Conservation (phyloP, 2,113 vertebrate genomes). For the Sitta europaea region DNA sequence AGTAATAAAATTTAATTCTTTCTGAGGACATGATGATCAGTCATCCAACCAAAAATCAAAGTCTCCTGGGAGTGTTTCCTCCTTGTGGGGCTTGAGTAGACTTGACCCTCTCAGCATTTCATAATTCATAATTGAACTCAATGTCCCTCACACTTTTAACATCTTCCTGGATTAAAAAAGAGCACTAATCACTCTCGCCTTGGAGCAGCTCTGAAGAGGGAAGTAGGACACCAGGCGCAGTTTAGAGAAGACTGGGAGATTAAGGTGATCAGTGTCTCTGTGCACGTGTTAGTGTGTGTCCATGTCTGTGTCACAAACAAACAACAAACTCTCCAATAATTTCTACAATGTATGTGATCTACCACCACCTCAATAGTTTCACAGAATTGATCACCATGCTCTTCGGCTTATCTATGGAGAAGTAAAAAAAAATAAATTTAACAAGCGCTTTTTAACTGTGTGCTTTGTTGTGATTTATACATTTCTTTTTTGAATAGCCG, state of each 20-base stretch:
- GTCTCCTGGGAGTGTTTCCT: constrained; percentile 42
- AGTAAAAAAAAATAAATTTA: neutral
- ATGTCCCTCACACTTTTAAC: constrained; percentile 43
- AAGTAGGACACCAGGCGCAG: neutral
- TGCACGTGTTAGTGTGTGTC: accelerated
- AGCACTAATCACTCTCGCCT: constrained; percentile 12
- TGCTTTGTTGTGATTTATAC: constrained; percentile 36
- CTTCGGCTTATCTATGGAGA: neutral
- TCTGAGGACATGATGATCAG: constrained; percentile 42
- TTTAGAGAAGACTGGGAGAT: neutral
- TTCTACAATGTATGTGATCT: neutral
- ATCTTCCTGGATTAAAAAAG: constrained; percentile 38
- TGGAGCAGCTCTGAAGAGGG: neutral
- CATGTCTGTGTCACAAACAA: neutral
- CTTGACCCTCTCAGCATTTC: constrained; percentile 53
- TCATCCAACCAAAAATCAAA: constrained; percentile 34
- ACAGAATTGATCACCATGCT: neutral
- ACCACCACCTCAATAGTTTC: neutral
- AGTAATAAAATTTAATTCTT: constrained; percentile 59
- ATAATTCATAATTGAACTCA: constrained; percentile 60
- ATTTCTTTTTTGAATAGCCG: constrained; percentile 7
- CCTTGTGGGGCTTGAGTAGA: neutral
- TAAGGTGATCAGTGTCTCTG: neutral
- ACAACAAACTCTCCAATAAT: neutral
- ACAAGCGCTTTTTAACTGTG: neutral